Evolutionary conservation across 1,140 invertebrate species (phyloP), one percentile per base, ranked within the genome.

Genomic region (Drosophila leontia): DNA sequence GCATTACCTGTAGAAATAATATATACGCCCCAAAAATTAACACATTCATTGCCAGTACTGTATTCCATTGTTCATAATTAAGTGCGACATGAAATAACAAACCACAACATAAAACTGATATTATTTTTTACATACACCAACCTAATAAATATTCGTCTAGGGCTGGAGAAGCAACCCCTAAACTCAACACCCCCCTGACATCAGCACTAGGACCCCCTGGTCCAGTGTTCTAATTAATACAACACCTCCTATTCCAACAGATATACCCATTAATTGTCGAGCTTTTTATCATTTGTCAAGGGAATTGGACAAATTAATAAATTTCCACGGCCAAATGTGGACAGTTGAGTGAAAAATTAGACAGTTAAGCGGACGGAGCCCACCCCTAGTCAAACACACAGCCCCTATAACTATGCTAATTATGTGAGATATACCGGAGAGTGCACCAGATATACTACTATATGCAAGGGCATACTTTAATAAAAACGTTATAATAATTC

Each of bases 401-500:
- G 75, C 83, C 80, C 71, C 71, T 69, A 84, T 83, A 78, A 78
- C 74, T 88, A 87, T 87, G 83, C 84, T 87, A 87, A 87, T 88
- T 88, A 88, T 80, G 77, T 78, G 58, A 88, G 83, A 88, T 83
- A 72, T 47, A 51, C 53, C 19, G 19, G 35, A 39, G 35, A 62
- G 42, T 42, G 59, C 57, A 71, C 45, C 39, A 50, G 61, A 67
- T 69, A 13, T 15, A 19, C 7, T 1, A 1, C 35, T 35, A 9
- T 19, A 41, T 56, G 47, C 62, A 76, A 23, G 72, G 74, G 61
- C 74, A 50, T 69, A 78, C 65, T 90, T 84, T 81, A 85, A 88
- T 88, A 88, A 88, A 88, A 90, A 88, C 80, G 85, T 90, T 88
- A 84, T 90, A 90, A 88, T 88, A 88, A 88, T 88, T 88, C 84